phyloP scores from a whole-genome alignment of 1,140 invertebrate genomes.

The Tyrophagus putrescentiae region DNA sequence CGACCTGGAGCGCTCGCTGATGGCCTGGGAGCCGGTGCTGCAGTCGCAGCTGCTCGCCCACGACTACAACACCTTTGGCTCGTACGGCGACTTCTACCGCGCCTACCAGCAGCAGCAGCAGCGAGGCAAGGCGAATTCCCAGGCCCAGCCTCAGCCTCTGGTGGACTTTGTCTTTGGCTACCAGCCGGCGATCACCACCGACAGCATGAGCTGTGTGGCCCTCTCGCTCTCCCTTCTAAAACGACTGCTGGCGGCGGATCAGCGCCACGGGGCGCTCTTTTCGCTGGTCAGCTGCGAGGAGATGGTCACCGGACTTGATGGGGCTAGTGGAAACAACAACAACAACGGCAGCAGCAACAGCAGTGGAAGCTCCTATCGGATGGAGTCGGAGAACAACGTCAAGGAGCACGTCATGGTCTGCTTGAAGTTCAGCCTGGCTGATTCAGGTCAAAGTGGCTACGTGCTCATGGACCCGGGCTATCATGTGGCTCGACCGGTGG shows the following conservation, averaged over 20 bases:
- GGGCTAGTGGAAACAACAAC: no score
- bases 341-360: constrained; percentile 25
- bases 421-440: constrained; percentile 41
- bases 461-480: constrained; percentile 75
- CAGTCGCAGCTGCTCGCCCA: constrained; percentile 53
- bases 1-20: constrained; percentile 50
- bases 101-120: constrained; percentile 21
- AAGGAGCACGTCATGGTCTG: constrained; percentile 79
- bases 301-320: constrained; percentile 35
- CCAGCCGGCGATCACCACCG: constrained; percentile 52
- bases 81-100: constrained; percentile 44
- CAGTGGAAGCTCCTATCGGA: not conserved
- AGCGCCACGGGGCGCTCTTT: constrained; percentile 21
- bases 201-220: constrained; percentile 72
- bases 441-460: constrained; percentile 48
- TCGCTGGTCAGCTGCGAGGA: constrained; percentile 69
- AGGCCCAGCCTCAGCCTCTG: constrained; percentile 35
- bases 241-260: constrained; percentile 43
- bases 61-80: constrained; percentile 69
- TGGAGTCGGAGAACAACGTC: constrained; percentile 35
- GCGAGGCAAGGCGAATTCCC: not conserved
- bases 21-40: constrained; percentile 53
- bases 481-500: constrained; percentile 64
- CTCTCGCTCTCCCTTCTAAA: constrained; percentile 58
- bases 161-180: constrained; percentile 56